These are phyloP conservation scores for Melinaea marsaeus DNA, from an alignment of 2,888 invertebrate species.

Conservation along the genomic window DNA sequence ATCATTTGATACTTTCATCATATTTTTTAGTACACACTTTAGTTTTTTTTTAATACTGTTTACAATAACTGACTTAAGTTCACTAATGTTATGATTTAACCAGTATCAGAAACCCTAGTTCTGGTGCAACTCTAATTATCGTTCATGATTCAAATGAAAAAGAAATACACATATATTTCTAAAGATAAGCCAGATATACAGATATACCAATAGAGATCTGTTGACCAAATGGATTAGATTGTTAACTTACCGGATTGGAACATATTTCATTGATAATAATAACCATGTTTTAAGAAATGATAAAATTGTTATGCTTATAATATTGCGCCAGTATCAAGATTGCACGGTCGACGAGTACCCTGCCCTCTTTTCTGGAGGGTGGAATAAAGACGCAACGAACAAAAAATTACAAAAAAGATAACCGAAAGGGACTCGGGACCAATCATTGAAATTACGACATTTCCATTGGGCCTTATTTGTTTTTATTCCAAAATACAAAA, in stretches of 20 bases:
- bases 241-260: too few relatives aligned
- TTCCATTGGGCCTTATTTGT: slow-evolving; percentile 27
- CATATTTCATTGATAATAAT: neutral
- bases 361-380: slow-evolving; percentile 71
- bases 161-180: too few relatives aligned
- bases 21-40: neutral
- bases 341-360: slow-evolving; percentile 31
- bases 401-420: slow-evolving; percentile 65
- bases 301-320: slow-evolving; percentile 2
- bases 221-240: too few relatives aligned
- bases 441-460: slow-evolving; percentile 68
- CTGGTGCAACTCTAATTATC: too few relatives aligned
- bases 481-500: slow-evolving; percentile 11
- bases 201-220: too few relatives aligned
- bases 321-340: slow-evolving; percentile 50
- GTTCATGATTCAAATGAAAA: too few relatives aligned
- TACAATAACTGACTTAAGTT: too few relatives aligned
- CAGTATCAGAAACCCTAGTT: too few relatives aligned
- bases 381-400: slow-evolving; percentile 66
- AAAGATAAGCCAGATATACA: too few relatives aligned
- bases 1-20: slow-evolving; percentile 50
- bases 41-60: neutral
- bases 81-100: too few relatives aligned
- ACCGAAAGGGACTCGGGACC: slow-evolving; percentile 54
- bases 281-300: neutral